Base-by-base conservation (phyloP, 2,797 vertebrate genomes). In the Pelodytes ibericus region DNA sequence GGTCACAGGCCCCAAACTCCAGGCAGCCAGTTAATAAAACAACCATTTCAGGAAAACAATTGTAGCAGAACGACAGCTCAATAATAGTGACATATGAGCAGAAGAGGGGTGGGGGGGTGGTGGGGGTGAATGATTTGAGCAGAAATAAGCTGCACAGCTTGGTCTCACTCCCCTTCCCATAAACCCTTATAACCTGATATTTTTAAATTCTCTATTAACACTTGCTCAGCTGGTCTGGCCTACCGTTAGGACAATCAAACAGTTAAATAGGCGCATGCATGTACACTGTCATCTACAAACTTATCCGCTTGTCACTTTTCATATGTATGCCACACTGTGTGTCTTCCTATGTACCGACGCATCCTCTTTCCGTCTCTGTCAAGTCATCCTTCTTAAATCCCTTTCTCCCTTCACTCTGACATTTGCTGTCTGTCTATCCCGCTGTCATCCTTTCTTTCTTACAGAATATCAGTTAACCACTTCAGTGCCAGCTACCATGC, bases 11-110 rank as follows among this genome's bases (percentile, higher is more conserved):
- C 70, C 70, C 63, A 67, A 78, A 78, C 70, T 78, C 53, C 63
- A 78, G 70, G 70, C 76, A 72, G 76, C 76, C 70, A 67, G 76
- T 78, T 78, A 78, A 78, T 78, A 78, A 78, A 78, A 78, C 62
- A 72, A 78, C 76, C 72, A 72, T 72, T 78, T 78, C 70, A 72
- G 76, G 76, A 78, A 78, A 78, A 78, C 76, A 78, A 78, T 78
- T 78, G 76, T 78, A 78, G 76, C 76, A 78, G 70, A 72, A 78
- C 63, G 76, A 78, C 76, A 78, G 76, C 76, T 78, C 76, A 72
- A 78, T 78, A 78, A 78, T 78, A 78, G 70, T 78, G 76, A 78
- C 76, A 78, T 78, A 78, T 78, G 76, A 78, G 76, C 76, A 67
- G 63, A 44, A 72, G 57, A 39, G 57, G 62, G 76, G 76, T 72